Evolutionary conservation across 2,797 vertebrate species (phyloP), one percentile per base, ranked within the genome.

Genomic region (Hemitrygon akajei): DNA sequence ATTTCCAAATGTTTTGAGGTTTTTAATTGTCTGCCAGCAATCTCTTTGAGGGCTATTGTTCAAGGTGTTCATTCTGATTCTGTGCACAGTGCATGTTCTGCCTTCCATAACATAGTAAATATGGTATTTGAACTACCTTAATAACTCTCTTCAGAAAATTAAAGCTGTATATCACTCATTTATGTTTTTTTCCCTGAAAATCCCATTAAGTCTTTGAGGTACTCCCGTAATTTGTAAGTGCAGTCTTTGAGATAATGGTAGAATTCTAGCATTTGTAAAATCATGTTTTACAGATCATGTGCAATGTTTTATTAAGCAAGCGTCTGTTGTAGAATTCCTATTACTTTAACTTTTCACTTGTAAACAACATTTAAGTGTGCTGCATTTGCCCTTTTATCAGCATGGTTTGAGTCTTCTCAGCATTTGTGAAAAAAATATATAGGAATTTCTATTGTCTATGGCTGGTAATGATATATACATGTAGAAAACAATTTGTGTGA

Each of bases 361-460:
- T 94, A 79, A 93, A 82, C 93, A 91, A 93, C 89, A 93, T 69
- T 77, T 58, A 40, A 94, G 71, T 94, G 94, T 94, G 95, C 94
- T 94, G 95, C 93, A 89, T 93, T 82, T 93, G 93, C 93, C 91
- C 93, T 94, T 94, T 93, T 93, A 94, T 56, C 94, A 89, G 92
- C 93, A 40, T 92, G 37, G 71, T 20, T 56, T 94, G 89, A 75
- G 7, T 34, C 94, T 93, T 0, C n/a, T 77, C 81, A 12, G 56
- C 0, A 1, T 63, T 94, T 94, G 75, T 56, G 94, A 94, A 94
- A 87, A 47, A 91, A 58, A 47, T 47, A 34, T 47, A 47, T 47
- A 47, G 92, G 22, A 80, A 87, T 14, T 94, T 94, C 37, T 93
- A 93, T 56, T 94, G 73, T 56, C 93, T 94, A 94, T 93, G 94